These are phyloP conservation scores for Ranitomeya imitator DNA, from an alignment of 2,113 vertebrate genomes.

Conservation along the genomic window DNA sequence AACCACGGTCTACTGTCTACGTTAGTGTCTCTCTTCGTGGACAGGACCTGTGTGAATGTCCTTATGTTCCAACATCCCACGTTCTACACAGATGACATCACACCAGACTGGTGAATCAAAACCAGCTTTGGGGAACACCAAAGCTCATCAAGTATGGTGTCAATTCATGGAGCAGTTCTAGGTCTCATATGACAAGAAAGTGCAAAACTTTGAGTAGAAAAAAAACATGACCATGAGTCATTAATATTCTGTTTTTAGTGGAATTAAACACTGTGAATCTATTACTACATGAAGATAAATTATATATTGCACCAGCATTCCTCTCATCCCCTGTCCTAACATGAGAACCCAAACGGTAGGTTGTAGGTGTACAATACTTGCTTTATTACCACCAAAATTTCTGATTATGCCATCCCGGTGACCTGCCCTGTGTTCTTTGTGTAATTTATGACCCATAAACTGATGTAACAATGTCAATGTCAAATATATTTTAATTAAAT, in stretches of 20 bases:
- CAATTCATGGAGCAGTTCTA: background rate
- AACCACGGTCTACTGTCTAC: too few species aligned
- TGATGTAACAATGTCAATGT: background rate
- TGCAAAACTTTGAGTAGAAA: too few species aligned
- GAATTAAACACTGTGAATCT: background rate
- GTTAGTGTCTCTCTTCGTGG: too few species aligned
- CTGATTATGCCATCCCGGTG: background rate
- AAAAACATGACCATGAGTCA: too few species aligned
- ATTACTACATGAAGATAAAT: background rate
- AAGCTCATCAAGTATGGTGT: background rate
- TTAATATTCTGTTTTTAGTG: too few species aligned
- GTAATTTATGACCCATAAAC: too few species aligned
- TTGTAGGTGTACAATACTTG: background rate
- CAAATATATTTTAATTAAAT: background rate
- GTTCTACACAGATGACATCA: too few species aligned
- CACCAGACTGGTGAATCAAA: too few species aligned
- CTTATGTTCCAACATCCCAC: too few species aligned
- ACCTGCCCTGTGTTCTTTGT: background rate
- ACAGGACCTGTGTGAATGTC: too few species aligned
- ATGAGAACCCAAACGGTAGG: slow-evolving; percentile 1
- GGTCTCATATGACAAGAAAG: background rate
- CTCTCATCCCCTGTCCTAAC: background rate
- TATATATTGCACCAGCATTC: background rate
- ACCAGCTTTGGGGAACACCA: too few species aligned
- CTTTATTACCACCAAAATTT: background rate